Conservation (phyloP, 2,888 invertebrate species). For the Nymphalis c-album region DNA sequence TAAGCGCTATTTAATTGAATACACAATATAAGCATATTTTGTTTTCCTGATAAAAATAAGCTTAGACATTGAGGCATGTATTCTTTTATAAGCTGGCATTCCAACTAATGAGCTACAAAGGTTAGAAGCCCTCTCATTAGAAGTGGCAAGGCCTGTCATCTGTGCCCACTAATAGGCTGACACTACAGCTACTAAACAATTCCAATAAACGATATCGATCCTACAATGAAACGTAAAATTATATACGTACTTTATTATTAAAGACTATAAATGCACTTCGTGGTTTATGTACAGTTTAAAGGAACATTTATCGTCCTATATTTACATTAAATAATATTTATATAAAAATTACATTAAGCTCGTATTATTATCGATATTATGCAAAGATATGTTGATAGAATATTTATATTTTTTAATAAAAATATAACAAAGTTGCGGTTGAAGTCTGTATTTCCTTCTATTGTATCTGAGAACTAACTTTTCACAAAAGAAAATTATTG, state of each 20-base stretch:
- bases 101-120: constrained; percentile 42
- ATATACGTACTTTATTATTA: background rate
- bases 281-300: too few species aligned
- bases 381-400: too few species aligned
- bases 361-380: too few species aligned
- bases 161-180: constrained; percentile 42
- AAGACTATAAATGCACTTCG: too few species aligned
- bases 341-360: too few species aligned
- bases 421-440: background rate
- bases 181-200: constrained; percentile 39
- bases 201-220: constrained; percentile 40
- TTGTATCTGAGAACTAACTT: constrained; percentile 12
- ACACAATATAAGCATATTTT: constrained; percentile 1
- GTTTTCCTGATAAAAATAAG: constrained; percentile 24
- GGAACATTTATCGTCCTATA: too few species aligned
- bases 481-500: constrained; percentile 59
- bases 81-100: constrained; percentile 36
- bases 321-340: too few species aligned
- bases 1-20: too few species aligned
- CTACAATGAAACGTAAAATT: constrained; percentile 18
- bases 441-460: background rate
- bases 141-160: constrained; percentile 39
- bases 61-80: constrained; percentile 26
- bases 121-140: constrained; percentile 39
- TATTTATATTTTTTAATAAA: too few species aligned